These are phyloP conservation scores for Neotragus pygmaeus DNA, from an alignment of 2,113 vertebrate genomes.

Conservation along the genomic window DNA sequence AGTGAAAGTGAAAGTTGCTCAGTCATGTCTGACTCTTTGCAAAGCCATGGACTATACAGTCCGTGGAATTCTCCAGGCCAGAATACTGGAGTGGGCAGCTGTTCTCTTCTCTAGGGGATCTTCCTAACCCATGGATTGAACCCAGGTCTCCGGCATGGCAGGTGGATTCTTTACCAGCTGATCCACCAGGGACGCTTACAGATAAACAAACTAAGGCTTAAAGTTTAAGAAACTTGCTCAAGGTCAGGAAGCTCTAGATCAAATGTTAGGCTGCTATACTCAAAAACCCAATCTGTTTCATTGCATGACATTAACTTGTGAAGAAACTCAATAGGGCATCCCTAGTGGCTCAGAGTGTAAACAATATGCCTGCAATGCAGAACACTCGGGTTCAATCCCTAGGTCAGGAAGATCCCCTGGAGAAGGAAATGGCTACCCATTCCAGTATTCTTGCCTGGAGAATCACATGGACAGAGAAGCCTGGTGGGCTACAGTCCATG, in stretches of 20 bases:
- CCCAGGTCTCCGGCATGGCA: not conserved
- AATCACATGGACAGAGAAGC: not conserved
- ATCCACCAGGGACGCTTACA: not conserved
- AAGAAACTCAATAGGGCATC: not conserved
- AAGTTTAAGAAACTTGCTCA: not conserved
- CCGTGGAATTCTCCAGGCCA: not conserved
- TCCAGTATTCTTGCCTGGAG: not conserved
- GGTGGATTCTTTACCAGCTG: not conserved
- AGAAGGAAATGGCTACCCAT: not conserved
- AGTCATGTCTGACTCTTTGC: not conserved
- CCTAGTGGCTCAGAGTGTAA: not conserved
- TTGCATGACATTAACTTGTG: too few relatives aligned
- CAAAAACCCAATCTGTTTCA: not conserved
- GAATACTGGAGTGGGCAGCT: not conserved
- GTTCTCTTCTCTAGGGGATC: not conserved
- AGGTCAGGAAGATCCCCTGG: not conserved
- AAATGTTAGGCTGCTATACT: not conserved
- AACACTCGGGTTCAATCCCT: not conserved
- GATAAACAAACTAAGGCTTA: not conserved
- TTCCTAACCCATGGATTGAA: not conserved
- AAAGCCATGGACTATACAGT: not conserved
- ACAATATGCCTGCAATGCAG: not conserved
- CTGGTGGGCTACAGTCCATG: not conserved
- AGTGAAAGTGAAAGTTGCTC: not conserved
- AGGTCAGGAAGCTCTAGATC: not conserved